Evolutionary conservation across 2,888 invertebrate genomes (phyloP).

Genomic region (Drosophila fungiperda): DNA sequence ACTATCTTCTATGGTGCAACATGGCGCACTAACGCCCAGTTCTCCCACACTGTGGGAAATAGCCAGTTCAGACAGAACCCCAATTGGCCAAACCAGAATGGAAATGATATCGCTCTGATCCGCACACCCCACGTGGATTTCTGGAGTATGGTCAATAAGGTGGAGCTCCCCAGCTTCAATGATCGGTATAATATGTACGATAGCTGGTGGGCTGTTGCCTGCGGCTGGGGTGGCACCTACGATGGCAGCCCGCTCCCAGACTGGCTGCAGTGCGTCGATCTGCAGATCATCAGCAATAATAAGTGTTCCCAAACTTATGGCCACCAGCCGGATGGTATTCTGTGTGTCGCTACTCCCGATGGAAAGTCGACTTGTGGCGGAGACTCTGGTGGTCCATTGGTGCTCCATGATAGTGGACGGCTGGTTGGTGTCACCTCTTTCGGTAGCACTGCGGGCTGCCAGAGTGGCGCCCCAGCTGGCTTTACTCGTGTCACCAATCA

Average conservation of each 20-base stretch:
- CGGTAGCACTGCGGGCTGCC: constrained; percentile 50
- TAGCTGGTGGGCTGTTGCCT: constrained; percentile 69
- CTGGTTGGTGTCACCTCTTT: constrained; percentile 68
- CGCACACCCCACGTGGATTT: constrained; percentile 59
- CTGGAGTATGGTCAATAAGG: constrained; percentile 40
- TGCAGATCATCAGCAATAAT: constrained; percentile 81
- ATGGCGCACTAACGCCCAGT: constrained; percentile 63
- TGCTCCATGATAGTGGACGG: constrained; percentile 42
- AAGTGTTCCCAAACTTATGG: constrained; percentile 83
- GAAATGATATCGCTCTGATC: constrained; percentile 77
- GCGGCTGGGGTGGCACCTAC: constrained; percentile 85
- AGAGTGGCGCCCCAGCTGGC: constrained; percentile 50
- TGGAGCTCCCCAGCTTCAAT: constrained; percentile 54
- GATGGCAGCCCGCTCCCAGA: constrained; percentile 42
- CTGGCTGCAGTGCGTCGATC: constrained; percentile 80
- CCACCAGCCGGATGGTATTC: constrained; percentile 46
- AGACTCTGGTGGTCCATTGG: constrained; percentile 73
- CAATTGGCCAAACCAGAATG: constrained; percentile 35
- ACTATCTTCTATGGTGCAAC: constrained; percentile 67
- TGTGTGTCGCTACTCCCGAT: constrained; percentile 49
- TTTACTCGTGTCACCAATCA: constrained; percentile 58
- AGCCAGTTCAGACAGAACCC: constrained; percentile 59
- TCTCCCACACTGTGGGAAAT: constrained; percentile 53
- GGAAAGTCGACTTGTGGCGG: constrained; percentile 61
- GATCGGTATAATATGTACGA: constrained; percentile 69